Percentiles rank a stretch among this genome's conserved stretches.
Conservation (phyloP, 92 coral and sea anemone genomes). For the Nematostella vectensis region DNA sequence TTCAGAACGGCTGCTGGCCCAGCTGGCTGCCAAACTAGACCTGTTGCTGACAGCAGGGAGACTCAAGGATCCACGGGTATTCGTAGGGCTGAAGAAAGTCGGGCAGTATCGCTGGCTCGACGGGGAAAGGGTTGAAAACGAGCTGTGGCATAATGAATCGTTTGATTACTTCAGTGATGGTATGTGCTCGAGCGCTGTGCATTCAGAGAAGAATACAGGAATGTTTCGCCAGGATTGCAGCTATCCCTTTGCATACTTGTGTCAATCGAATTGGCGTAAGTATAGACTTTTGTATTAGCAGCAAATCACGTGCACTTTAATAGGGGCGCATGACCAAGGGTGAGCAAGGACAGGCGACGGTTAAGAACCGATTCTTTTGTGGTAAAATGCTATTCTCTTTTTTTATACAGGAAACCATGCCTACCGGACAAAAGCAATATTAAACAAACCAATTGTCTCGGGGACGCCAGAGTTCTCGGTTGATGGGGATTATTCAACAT, state of each 20-base stretch:
- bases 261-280: conserved; percentile 6
- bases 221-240: neutral
- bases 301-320: no score
- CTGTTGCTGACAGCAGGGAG: neutral
- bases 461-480: conserved; percentile 28
- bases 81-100: conserved; percentile 27
- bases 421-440: conserved; percentile 11
- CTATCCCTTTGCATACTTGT: conserved; percentile 4
- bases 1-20: conserved; percentile 16
- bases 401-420: conserved; percentile 25
- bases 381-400: no score
- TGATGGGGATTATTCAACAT: conserved; percentile 48
- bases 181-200: conserved; percentile 14
- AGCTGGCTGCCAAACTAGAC: conserved; percentile 17
- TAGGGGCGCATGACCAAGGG: no score
- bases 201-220: neutral
- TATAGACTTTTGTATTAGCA: no score
- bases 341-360: no score
- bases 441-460: conserved; percentile 2
- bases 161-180: conserved; percentile 2
- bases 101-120: conserved; percentile 24
- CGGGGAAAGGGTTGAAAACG: conserved; percentile 7
- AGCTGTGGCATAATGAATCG: neutral
- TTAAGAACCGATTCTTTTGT: no score
- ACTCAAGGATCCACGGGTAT: neutral